These are phyloP conservation scores for Dasyornis broadbenti DNA, from an alignment of 2,113 vertebrate species.

Conservation along the genomic window DNA sequence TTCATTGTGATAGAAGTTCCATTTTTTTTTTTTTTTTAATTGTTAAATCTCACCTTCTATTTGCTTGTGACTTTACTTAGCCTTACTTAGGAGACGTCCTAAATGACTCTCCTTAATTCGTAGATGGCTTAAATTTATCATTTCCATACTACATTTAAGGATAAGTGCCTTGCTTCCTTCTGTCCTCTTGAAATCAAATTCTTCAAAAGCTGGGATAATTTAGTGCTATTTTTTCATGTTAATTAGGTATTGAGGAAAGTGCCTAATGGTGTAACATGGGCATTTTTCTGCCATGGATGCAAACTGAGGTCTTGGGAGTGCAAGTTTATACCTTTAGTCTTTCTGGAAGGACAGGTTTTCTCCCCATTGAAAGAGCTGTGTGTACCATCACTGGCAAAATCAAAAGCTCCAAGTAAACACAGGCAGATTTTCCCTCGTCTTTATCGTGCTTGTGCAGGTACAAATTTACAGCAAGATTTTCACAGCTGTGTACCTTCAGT, in stretches of 20 bases:
- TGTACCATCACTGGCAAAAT: neutral
- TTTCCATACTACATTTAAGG: neutral
- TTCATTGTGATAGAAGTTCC: neutral
- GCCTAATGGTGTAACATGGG: neutral
- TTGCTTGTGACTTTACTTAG: neutral
- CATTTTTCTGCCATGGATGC: neutral
- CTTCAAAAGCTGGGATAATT: neutral
- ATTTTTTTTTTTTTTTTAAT: neutral
- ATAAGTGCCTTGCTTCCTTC: neutral
- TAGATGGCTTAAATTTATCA: neutral
- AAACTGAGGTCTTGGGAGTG: neutral
- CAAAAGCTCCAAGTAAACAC: neutral
- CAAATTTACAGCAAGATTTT: neutral
- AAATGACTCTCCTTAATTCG: neutral
- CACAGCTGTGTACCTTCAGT: neutral
- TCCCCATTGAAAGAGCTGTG: neutral
- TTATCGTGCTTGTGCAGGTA: neutral
- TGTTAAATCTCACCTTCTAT: neutral
- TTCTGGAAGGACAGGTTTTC: neutral
- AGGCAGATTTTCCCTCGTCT: neutral
- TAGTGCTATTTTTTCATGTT: neutral
- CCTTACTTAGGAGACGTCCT: neutral
- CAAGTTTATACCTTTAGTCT: neutral
- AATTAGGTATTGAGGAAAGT: neutral
- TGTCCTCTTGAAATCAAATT: neutral